Evolutionary conservation across 2,888 invertebrate genomes (phyloP), one percentile per base, ranked within the genome.

Genomic region (Eutolmus rufibarbis): DNA sequence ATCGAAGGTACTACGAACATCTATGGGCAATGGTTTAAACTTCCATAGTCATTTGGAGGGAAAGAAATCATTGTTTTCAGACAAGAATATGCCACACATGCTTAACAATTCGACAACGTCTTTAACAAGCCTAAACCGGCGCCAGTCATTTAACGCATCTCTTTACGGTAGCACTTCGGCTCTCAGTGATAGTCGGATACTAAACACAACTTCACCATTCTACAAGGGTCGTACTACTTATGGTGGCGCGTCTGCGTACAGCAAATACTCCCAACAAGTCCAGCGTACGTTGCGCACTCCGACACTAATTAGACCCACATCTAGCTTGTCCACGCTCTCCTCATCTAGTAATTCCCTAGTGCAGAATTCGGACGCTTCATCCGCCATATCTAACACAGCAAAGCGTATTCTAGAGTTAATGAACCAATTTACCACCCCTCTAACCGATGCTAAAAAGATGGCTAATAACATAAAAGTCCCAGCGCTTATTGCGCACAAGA

Each of bases 351-450:
- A 90, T 85, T 90, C 91, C 3, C 84, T 90, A 7, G 86, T 85
- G 8, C 28, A 88, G 3, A 88, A 51, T 40, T 28, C 57, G 28
- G 87, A 89, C 14, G 37, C 88, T 19, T 89, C 91, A 5, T 89
- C 91, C 2, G 89, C 89, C 0, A 89, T 92, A 84, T 93, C 93
- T 0, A 91, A 95, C 89, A 96, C 97, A 5, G 96, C 97, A 0
- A 95, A 95, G 90, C 94, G 96, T 89, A 96, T 98, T 89, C 93
- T 98, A 90, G 96, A 96, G 90, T 94, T 97, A 5, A 93, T 98
- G 87, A 97, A 97, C 91, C 95, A 96, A 90, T 97, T 96, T 92
- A 96, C 97, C 0, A 96, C 97, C 1, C 97, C 97, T 0, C 92
- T 97, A 84, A 93, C 93, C 76, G 97, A 97, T 91, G 97, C 96